Evolutionary conservation across 2,113 vertebrate species (phyloP).

Genomic region (Silurus glanis): DNA sequence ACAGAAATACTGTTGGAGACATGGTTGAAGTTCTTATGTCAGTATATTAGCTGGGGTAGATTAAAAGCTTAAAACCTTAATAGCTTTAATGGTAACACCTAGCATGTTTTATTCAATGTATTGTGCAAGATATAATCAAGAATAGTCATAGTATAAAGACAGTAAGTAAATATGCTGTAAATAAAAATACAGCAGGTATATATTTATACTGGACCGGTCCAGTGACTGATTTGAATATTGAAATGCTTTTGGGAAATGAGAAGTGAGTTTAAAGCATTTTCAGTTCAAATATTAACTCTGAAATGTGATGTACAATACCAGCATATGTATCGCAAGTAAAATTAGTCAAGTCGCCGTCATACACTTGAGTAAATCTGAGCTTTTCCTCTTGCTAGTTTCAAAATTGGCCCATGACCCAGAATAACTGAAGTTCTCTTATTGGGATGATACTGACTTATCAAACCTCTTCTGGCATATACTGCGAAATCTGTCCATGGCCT

Average conservation of each 20-base stretch:
- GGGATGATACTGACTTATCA: not conserved
- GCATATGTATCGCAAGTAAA: not conserved
- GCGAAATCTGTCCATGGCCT: not conserved
- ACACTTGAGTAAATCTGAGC: not conserved
- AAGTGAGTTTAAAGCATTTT: not conserved
- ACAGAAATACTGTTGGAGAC: not conserved
- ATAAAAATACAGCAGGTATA: not conserved
- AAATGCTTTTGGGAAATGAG: not conserved
- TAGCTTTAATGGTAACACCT: not conserved
- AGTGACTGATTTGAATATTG: not conserved
- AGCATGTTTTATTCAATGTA: not conserved
- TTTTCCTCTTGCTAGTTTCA: not conserved
- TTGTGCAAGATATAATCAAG: not conserved
- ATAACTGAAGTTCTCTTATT: not conserved
- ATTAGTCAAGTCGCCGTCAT: not conserved
- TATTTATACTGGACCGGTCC: not conserved
- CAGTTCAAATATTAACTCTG: too few species aligned
- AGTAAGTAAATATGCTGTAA: not conserved
- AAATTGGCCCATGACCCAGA: not conserved
- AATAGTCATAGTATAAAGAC: not conserved
- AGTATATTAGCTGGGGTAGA: not conserved
- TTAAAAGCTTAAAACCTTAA: not conserved
- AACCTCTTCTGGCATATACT: not conserved
- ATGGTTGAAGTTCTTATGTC: not conserved
- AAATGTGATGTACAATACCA: not conserved